Evolutionary conservation across 1,140 invertebrate genomes (phyloP), one percentile per base, ranked within the genome.

Genomic region (Dinothrombium tinctorium): DNA sequence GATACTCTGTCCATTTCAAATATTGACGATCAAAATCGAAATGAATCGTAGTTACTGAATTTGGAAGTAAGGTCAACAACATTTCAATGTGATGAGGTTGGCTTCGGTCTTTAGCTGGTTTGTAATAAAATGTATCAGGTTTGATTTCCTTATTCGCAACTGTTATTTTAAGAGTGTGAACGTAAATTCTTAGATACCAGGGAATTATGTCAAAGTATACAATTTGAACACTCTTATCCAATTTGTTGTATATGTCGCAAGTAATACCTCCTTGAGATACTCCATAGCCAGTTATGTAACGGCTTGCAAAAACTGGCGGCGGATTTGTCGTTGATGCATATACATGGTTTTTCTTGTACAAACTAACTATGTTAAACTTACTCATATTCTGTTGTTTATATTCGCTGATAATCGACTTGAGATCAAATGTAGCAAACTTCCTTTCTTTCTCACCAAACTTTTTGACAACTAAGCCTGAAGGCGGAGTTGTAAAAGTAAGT

Each of bases 1-100:
- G 89, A 64, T 95, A 96, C 61, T 96, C 89, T 53, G 89, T 81
- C 87, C 89, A 95, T 59, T 92, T 94, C 1, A 96, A 64, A 54
- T 95, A 86, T 19, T 83, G 73, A 59, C 83, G 82, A 56, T 94
- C 81, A 63, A 92, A 87, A 50, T 89, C 74, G 41, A 92, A 69
- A 9, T 71, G 77, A 33, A 95, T 67, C 45, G 74, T 71, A 2
- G 78, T 82, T 0, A 73, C 68, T 1, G 80, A 79, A 45, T 70
- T 67, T 0, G 81, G 65, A 12, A 81, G 80, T 42, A 96, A 57
- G 45, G 63, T 65, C 22, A 95, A 57, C 1, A 78, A 64, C 11
- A 94, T 56, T 60, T 98, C 89, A n/a, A 96, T 60, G 53, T 86
- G 80, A 53, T 87, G 81, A 2, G 84, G 73, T 41, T 72, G 65